Percentiles rank a stretch among this genome's conserved stretches.
Conservation (phyloP, 2,797 vertebrate species). For the Lates japonicus region DNA sequence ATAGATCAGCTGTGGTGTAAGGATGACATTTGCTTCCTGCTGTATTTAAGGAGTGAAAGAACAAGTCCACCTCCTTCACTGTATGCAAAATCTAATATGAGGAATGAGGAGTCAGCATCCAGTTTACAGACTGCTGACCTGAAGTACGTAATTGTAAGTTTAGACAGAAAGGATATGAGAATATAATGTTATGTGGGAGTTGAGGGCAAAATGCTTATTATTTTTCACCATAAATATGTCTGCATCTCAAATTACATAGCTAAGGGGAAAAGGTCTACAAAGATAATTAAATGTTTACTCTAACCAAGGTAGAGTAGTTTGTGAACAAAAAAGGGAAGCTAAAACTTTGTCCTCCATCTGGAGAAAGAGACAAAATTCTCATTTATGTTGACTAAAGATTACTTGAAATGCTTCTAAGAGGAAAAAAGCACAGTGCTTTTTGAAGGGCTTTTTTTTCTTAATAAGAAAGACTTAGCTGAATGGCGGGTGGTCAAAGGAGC, state of each 20-base stretch:
- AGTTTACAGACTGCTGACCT: slow-evolving; percentile 5
- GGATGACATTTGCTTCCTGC: not conserved
- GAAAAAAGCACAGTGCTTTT: slow-evolving; percentile 37
- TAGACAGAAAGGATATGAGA: slow-evolving; percentile 17
- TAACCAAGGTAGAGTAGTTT: slow-evolving; percentile 16
- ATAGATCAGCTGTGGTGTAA: not conserved
- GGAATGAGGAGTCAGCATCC: not conserved
- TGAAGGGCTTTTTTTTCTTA: slow-evolving; percentile 30
- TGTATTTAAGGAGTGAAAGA: slow-evolving; percentile 18
- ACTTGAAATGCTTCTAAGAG: slow-evolving; percentile 37
- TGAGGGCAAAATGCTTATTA: not conserved
- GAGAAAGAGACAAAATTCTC: not conserved
- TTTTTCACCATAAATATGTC: slow-evolving; percentile 25
- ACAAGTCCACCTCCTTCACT: slow-evolving; percentile 6
- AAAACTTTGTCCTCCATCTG: slow-evolving; percentile 2
- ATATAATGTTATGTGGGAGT: not conserved
- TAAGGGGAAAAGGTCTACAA: not conserved
- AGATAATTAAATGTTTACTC: slow-evolving; percentile 31
- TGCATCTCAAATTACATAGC: slow-evolving; percentile 7
- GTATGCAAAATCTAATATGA: slow-evolving; percentile 1
- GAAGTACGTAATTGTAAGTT: slow-evolving; percentile 22
- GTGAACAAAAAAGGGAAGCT: slow-evolving; percentile 39
- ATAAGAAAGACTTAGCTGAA: not conserved
- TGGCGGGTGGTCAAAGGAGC: slow-evolving; percentile 19
- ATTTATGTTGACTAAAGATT: slow-evolving; percentile 21